These are phyloP conservation scores for Nesospiza acunhae DNA, from an alignment of 2,113 vertebrate genomes.

Conservation along the genomic window DNA sequence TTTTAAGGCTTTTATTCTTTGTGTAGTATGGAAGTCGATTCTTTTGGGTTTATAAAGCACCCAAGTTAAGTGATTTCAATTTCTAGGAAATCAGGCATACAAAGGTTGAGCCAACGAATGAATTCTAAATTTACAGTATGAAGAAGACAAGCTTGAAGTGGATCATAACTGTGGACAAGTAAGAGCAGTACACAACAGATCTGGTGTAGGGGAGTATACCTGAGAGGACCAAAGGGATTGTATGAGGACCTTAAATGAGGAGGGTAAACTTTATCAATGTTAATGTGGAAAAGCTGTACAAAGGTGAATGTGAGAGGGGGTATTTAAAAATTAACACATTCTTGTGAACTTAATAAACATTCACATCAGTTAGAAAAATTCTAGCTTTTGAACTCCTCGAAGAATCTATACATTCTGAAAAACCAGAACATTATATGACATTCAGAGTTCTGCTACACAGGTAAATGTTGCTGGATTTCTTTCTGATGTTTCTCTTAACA, in stretches of 20 bases:
- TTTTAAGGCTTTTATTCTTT: not conserved
- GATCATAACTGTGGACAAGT: not conserved
- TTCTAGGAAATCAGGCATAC: not conserved
- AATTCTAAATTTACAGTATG: not conserved
- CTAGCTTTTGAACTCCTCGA: not conserved
- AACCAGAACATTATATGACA: not conserved
- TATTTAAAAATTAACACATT: not conserved
- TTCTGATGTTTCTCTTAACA: not conserved
- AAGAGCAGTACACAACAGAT: not conserved
- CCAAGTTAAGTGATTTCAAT: not conserved
- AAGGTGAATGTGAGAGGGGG: not conserved
- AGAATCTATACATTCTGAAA: not conserved
- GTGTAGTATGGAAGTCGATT: not conserved
- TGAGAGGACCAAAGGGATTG: not conserved
- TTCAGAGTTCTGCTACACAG: not conserved
- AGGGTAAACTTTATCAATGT: not conserved
- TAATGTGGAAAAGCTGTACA: not conserved
- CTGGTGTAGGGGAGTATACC: rapidly evolving
- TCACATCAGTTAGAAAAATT: not conserved
- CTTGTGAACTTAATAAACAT: not conserved
- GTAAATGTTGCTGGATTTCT: not conserved
- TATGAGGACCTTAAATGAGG: not conserved
- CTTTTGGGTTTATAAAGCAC: not conserved
- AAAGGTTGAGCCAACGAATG: not conserved
- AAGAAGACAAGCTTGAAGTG: not conserved